phyloP scores from a whole-genome alignment of 2,888 invertebrate species.

The Drosophila paramelanica region DNA sequence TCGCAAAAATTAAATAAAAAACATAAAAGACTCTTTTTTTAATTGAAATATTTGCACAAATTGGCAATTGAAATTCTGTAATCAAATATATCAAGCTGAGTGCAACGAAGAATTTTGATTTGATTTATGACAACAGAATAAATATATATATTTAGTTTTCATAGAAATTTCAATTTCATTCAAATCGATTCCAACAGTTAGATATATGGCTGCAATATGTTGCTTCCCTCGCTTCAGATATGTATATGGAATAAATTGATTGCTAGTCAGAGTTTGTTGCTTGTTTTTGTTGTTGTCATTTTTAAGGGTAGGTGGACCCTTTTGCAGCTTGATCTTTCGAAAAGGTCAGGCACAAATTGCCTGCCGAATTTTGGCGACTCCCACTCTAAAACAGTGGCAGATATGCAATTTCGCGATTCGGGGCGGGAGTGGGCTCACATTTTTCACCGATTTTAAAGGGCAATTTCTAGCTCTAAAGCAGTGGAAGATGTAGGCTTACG shows the following conservation, averaged over 20 bases:
- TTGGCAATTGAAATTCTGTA: conserved; percentile 43
- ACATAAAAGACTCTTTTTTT: neutral
- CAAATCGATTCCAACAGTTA: conserved; percentile 3
- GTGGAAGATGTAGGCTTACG: no score
- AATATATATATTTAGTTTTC: neutral
- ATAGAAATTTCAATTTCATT: conserved; percentile 8
- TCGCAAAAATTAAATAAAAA: neutral
- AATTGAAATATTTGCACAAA: conserved; percentile 7
- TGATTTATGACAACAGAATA: conserved; percentile 46
- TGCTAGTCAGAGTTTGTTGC: neutral
- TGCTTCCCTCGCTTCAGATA: conserved; percentile 1
- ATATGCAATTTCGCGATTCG: no score
- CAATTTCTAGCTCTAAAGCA: no score
- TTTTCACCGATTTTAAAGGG: no score
- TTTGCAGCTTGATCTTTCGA: no score
- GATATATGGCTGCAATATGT: conserved; percentile 33
- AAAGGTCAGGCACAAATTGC: no score
- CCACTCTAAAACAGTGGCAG: no score
- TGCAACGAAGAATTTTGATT: conserved; percentile 33
- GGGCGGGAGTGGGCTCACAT: no score
- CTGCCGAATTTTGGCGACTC: no score
- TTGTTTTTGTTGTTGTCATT: no score
- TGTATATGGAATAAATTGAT: conserved; percentile 17
- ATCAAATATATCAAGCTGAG: conserved; percentile 30
- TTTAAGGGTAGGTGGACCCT: no score